Percentiles rank a stretch among this genome's conserved stretches.
These are phyloP conservation scores for Typhlichthys subterraneus DNA, from an alignment of 2,797 vertebrate species.

Conservation along the genomic window DNA sequence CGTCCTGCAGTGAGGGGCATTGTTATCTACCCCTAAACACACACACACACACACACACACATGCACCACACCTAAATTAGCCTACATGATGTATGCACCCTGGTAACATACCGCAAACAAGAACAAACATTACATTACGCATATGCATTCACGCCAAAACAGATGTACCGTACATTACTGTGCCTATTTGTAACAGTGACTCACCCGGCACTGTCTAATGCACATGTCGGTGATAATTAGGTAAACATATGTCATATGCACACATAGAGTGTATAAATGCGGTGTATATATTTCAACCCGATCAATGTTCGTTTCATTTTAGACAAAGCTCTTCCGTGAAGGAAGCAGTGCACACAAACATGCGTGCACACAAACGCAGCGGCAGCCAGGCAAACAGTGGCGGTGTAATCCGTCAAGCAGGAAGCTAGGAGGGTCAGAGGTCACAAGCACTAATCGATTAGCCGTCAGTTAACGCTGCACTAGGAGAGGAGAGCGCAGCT, in stretches of 20 bases:
- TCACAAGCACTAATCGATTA: conserved; percentile 82
- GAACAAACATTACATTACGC: too few relatives aligned
- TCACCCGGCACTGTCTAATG: too few relatives aligned
- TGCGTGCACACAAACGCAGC: background rate
- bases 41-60: conserved; percentile 34
- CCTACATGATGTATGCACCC: too few relatives aligned
- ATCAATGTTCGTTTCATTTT: background rate
- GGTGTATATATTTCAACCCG: background rate
- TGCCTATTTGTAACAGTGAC: too few relatives aligned
- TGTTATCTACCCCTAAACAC: conserved; percentile 71
- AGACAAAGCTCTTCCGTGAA: background rate
- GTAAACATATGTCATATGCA: background rate
- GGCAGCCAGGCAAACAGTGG: conserved; percentile 50
- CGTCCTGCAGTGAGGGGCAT: conserved; percentile 76
- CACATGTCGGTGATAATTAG: too few relatives aligned
- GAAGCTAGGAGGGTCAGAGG: conserved; percentile 78
- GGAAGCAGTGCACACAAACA: background rate
- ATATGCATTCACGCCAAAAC: too few relatives aligned
- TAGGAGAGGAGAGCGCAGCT: conserved; percentile 81
- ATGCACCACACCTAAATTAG: background rate
- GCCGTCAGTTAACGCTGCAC: conserved; percentile 74
- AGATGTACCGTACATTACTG: too few relatives aligned
- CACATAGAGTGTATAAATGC: background rate
- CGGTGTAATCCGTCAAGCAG: conserved; percentile 81
- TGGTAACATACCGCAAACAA: too few relatives aligned